phyloP scores from a whole-genome alignment of 37 sponge, comb jelly and placozoan species.

The Aphrocallistes beatrix region DNA sequence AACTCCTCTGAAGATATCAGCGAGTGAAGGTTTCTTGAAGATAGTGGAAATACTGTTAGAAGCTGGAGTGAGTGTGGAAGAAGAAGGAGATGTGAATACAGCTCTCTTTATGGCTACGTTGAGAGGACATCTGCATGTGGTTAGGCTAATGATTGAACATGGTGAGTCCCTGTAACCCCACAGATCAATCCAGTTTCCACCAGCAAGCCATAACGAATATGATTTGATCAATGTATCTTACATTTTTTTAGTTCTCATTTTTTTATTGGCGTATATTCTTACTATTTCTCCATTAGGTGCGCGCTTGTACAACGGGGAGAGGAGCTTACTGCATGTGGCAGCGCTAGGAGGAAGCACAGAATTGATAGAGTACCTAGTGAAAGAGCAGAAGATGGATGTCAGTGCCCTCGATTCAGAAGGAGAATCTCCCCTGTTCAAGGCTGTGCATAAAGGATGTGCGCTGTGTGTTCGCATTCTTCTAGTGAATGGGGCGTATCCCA shows the following conservation, averaged over 20 bases:
- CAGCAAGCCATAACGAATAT: no score
- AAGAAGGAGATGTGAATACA: neutral
- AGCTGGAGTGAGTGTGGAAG: conserved; percentile 8
- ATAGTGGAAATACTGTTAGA: neutral
- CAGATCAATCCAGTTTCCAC: no score
- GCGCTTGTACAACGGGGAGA: neutral
- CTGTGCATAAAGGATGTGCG: neutral
- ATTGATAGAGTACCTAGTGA: neutral
- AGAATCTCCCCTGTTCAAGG: neutral
- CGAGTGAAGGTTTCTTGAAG: neutral
- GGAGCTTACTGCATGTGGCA: neutral
- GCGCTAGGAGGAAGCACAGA: neutral
- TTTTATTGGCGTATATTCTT: neutral
- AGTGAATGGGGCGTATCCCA: neutral
- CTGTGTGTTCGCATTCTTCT: neutral
- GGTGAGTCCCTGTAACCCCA: no score
- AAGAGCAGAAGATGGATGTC: neutral
- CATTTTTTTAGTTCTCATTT: neutral
- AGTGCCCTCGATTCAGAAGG: neutral
- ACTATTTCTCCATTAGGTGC: neutral
- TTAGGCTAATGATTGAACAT: neutral
- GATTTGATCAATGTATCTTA: neutral
- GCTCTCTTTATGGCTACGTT: neutral
- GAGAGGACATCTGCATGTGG: neutral
- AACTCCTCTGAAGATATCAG: neutral